Conservation (phyloP, 2,113 vertebrate species). For the Boleophthalmus pectinirostris region DNA sequence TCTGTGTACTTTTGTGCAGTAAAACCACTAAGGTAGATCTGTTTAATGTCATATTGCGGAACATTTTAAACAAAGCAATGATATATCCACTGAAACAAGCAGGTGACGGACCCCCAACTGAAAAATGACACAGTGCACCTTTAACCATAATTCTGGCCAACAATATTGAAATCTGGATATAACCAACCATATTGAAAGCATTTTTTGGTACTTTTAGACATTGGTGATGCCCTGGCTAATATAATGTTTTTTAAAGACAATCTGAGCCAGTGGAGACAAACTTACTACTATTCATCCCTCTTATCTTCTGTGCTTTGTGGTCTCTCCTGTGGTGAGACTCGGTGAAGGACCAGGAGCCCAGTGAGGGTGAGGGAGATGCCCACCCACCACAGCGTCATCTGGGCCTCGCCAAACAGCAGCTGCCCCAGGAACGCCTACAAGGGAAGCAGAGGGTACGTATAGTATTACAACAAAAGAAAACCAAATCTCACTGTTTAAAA, state of each 20-base stretch:
- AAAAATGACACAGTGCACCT: too few species aligned
- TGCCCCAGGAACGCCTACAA: conserved; percentile 87
- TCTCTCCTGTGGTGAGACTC: conserved; percentile 60
- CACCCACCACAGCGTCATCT: conserved; percentile 87
- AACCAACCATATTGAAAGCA: not conserved
- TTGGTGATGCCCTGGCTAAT: not conserved
- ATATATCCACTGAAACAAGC: too few species aligned
- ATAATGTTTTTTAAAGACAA: not conserved
- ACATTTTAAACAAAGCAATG: too few species aligned
- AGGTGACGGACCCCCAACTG: too few species aligned
- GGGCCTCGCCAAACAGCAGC: conserved; percentile 86
- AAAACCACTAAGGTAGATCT: too few species aligned
- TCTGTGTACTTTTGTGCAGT: too few species aligned
- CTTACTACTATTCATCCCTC: conserved; percentile 54
- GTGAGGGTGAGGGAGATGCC: conserved; percentile 87
- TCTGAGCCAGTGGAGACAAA: conserved; percentile 42
- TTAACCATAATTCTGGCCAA: too few species aligned
- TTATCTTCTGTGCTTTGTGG: conserved; percentile 44
- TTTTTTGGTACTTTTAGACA: not conserved
- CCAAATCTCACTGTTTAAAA: too few species aligned
- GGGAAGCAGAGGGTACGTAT: not conserved
- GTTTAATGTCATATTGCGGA: too few species aligned
- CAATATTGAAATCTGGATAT: too few species aligned
- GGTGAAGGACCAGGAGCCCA: conserved; percentile 86
- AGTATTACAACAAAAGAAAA: not conserved